Conservation (phyloP, 2,113 vertebrate genomes). For the Leuciscus idus region DNA sequence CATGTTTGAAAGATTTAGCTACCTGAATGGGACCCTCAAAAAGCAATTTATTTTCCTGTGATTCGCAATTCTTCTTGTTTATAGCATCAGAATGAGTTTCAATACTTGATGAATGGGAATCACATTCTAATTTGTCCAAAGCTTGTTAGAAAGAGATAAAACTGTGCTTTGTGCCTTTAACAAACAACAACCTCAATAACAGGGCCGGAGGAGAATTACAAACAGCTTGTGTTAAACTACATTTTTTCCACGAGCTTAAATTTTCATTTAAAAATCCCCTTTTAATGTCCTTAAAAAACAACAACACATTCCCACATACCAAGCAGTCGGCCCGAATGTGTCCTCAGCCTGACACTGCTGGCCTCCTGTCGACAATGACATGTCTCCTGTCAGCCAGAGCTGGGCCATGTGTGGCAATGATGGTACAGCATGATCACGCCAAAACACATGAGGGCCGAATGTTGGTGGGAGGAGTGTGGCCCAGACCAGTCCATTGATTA, state of each 20-base stretch:
- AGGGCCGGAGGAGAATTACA: slow-evolving; percentile 6
- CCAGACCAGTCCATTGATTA: too few relatives aligned
- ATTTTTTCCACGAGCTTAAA: neutral
- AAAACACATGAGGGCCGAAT: too few relatives aligned
- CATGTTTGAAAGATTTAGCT: slow-evolving; percentile 56
- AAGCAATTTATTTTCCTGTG: slow-evolving; percentile 67
- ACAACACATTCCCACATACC: neutral
- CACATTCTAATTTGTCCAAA: slow-evolving; percentile 64
- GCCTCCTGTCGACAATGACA: too few relatives aligned
- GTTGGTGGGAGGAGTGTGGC: too few relatives aligned
- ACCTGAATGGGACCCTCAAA: slow-evolving; percentile 52
- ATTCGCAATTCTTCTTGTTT: slow-evolving; percentile 70
- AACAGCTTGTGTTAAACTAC: neutral
- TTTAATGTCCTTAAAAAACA: neutral
- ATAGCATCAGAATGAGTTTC: slow-evolving; percentile 67
- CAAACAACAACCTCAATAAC: slow-evolving; percentile 58
- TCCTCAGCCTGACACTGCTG: too few relatives aligned
- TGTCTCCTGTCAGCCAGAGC: too few relatives aligned
- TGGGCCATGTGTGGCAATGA: too few relatives aligned
- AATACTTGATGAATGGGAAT: slow-evolving; percentile 64
- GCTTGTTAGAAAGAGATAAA: slow-evolving; percentile 65
- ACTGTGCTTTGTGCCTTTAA: slow-evolving; percentile 58
- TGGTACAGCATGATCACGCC: too few relatives aligned
- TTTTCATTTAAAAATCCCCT: neutral
- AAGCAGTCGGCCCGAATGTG: too few relatives aligned